Evolutionary conservation across 2,797 vertebrate genomes (phyloP), one percentile per base, ranked within the genome.

Genomic region (Acrocephalus scirpaceus): DNA sequence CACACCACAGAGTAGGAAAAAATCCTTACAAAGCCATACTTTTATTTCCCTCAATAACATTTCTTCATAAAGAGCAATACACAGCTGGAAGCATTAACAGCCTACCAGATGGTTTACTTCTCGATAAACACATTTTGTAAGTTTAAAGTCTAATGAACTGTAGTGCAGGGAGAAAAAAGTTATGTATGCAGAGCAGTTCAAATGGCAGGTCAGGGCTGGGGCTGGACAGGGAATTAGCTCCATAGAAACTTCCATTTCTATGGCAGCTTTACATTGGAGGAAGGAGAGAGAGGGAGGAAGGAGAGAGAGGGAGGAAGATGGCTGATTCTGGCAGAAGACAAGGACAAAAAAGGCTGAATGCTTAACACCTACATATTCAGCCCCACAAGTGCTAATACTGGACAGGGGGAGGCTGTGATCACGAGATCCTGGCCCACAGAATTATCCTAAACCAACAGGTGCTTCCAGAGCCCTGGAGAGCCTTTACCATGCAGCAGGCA

Each of bases 81-180:
- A 75, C 92, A 95, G 89, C 91, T 95, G 93, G 92, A 93, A 92
- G 65, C 60, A 93, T 61, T 83, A 95, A 86, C 78, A 93, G 82
- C 53, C 76, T 84, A 88, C 84, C 94, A 95, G 93, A 96, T 94
- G 91, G 93, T 87, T 96, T 75, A 11, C 60, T 95, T 96, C 92
- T 87, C 3, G 1, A 93, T 90, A 94, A 96, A 93, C 83, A 88
- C 21, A 1, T 91, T 94, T 86, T 88, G 14, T 54, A 82, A 92
- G 91, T 94, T 96, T 90, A 86, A 96, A 96, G 86, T 93, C 92
- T 92, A 95, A 91, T 81, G 91, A 93, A 96, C 85, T 95, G 69
- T 13, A 92, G 73, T 73, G 71, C 85, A 95, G 53, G 56, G 79
- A 92, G 83, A 92, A 64, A 78, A 85, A 95, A 93, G 61, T 89